A percentile compares a stretch with the other conserved stretches of the same genome.
phyloP scores from a whole-genome alignment of 2,113 vertebrate species.

The Laterallus jamaicensis region DNA sequence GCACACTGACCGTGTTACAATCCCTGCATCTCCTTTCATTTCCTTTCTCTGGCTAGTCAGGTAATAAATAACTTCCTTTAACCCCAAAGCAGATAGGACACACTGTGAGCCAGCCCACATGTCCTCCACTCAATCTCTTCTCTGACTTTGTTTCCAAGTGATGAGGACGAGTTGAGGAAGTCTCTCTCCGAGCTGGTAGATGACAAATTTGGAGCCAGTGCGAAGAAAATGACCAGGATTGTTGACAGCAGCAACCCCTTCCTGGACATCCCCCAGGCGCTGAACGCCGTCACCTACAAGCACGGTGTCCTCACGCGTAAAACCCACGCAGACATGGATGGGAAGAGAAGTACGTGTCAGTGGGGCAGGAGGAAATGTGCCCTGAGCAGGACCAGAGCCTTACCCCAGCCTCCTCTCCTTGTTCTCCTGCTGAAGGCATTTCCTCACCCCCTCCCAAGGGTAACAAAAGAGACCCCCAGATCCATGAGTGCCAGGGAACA shows the following conservation, averaged over 20 bases:
- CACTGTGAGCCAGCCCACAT: not conserved
- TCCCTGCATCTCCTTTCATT: not conserved
- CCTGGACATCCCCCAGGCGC: constrained; percentile 90
- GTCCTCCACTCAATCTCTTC: not conserved
- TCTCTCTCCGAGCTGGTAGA: constrained; percentile 96
- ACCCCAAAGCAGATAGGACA: not conserved
- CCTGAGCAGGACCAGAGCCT: not conserved
- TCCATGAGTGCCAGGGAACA: not conserved
- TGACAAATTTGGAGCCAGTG: constrained; percentile 90
- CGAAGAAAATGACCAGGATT: constrained; percentile 91
- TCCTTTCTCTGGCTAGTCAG: not conserved
- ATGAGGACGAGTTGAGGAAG: constrained; percentile 96
- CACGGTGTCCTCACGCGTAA: constrained; percentile 93
- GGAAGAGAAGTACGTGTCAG: constrained; percentile 90
- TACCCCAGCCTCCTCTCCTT: not conserved
- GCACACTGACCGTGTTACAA: not conserved
- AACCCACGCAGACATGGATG: constrained; percentile 96
- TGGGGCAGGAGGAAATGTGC: not conserved
- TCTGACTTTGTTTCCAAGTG: constrained; percentile 77
- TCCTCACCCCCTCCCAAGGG: not conserved
- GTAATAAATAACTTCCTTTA: not conserved
- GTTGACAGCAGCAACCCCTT: constrained; percentile 95
- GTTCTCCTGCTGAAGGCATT: not conserved
- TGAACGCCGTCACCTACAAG: constrained; percentile 93
- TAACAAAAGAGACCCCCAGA: not conserved